Conservation (phyloP, 2,888 invertebrate species). For the Clivina fossor region DNA sequence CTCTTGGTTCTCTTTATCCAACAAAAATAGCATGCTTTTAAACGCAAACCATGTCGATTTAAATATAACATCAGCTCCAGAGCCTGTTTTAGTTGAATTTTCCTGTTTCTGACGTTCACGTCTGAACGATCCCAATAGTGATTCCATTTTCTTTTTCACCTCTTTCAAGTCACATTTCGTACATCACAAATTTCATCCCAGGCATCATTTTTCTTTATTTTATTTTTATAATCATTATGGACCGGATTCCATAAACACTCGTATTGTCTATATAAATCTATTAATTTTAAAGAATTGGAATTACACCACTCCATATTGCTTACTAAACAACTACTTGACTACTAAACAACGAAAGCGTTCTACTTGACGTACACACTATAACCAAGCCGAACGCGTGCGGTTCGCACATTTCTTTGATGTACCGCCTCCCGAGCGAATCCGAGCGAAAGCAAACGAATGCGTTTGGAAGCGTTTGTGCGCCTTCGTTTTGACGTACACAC, state of each 20-base stretch:
- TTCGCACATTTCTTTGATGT: too few relatives aligned
- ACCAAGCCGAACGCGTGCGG: too few relatives aligned
- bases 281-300: slow-evolving; percentile 18
- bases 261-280: slow-evolving; percentile 32
- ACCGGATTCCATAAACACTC: slow-evolving; percentile 35
- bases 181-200: slow-evolving; percentile 30
- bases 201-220: slow-evolving; percentile 31
- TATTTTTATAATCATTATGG: slow-evolving; percentile 25
- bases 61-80: not conserved
- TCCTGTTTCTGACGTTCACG: slow-evolving; percentile 24
- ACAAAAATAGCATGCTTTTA: not conserved
- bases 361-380: too few relatives aligned
- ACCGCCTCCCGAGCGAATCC: too few relatives aligned
- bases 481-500: too few relatives aligned
- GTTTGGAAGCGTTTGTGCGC: too few relatives aligned
- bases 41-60: slow-evolving; percentile 2
- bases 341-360: too few relatives aligned
- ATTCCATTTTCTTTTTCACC: slow-evolving; percentile 35
- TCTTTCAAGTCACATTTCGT: slow-evolving; percentile 20
- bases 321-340: too few relatives aligned
- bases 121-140: slow-evolving; percentile 36
- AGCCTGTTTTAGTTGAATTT: too few relatives aligned
- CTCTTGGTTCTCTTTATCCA: too few relatives aligned
- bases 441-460: too few relatives aligned
- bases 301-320: slow-evolving; percentile 36